Evolutionary conservation across 2,888 invertebrate genomes (phyloP).

Genomic region (Metallyticus violacea): DNA sequence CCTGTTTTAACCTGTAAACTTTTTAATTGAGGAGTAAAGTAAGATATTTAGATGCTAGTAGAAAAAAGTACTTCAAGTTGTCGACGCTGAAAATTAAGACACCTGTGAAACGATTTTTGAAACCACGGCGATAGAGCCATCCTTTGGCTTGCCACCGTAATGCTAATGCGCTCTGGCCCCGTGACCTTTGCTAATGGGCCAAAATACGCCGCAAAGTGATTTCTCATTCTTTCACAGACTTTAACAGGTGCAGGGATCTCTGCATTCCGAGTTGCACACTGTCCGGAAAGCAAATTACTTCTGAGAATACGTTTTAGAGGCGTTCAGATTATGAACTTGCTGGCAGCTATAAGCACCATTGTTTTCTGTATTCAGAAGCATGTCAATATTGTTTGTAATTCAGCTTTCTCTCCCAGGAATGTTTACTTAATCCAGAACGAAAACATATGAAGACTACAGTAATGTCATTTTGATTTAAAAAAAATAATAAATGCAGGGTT

Average conservation of each 20-base stretch:
- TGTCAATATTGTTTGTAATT: too few species aligned
- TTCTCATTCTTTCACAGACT: neutral
- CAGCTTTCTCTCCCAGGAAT: too few species aligned
- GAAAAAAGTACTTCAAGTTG: neutral
- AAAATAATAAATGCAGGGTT: too few species aligned
- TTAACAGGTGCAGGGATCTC: neutral
- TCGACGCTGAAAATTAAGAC: too few species aligned
- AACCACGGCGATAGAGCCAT: neutral
- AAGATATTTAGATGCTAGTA: neutral
- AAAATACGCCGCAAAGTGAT: neutral
- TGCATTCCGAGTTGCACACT: neutral
- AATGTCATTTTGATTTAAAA: too few species aligned
- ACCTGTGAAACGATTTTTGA: neutral
- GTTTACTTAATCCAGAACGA: too few species aligned
- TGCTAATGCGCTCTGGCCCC: neutral
- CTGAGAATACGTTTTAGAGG: neutral
- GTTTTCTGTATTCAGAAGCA: too few species aligned
- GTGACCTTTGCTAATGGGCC: neutral
- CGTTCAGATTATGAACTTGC: neutral
- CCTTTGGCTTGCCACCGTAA: neutral
- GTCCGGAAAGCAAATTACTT: neutral
- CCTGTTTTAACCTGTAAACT: too few species aligned
- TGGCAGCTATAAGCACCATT: neutral
- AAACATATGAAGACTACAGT: too few species aligned
- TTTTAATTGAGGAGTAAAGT: too few species aligned